phyloP scores from a whole-genome alignment of 1,140 invertebrate species.

The Neoseiulus cucumeris region DNA sequence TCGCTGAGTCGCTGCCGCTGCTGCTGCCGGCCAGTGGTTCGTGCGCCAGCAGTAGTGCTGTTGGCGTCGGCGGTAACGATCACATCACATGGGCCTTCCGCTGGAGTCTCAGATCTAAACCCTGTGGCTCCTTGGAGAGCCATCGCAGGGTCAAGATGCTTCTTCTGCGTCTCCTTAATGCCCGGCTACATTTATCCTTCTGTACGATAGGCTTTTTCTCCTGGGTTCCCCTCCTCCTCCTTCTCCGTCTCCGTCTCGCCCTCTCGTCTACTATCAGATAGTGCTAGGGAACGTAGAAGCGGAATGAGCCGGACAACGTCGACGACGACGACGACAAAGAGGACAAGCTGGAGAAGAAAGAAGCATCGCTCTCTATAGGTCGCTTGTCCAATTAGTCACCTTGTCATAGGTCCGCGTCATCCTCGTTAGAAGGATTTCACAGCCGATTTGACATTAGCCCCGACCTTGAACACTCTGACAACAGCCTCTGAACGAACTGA shows the following conservation, averaged over 20 bases:
- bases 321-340: background rate
- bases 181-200: no score
- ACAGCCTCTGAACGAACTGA: background rate
- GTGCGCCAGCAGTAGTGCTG: no score
- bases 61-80: no score
- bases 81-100: no score
- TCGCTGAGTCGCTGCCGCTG: no score
- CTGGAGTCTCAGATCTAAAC: no score
- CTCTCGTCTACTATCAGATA: background rate
- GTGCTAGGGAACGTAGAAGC: background rate
- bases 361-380: background rate
- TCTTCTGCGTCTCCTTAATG: no score
- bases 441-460: background rate
- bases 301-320: background rate
- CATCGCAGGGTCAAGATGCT: background rate
- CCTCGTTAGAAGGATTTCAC: constrained; percentile 11
- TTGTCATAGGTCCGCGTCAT: background rate
- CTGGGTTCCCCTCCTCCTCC: no score
- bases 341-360: background rate
- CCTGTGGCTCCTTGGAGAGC: constrained; percentile 10
- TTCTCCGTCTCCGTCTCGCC: no score
- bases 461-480: background rate
- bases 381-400: background rate
- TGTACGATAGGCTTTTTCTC: no score
- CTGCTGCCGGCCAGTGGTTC: no score